A percentile compares a stretch with the other conserved stretches of the same genome.
phyloP scores from a whole-genome alignment of 1,140 invertebrate species.

The Eufriesea mexicana region DNA sequence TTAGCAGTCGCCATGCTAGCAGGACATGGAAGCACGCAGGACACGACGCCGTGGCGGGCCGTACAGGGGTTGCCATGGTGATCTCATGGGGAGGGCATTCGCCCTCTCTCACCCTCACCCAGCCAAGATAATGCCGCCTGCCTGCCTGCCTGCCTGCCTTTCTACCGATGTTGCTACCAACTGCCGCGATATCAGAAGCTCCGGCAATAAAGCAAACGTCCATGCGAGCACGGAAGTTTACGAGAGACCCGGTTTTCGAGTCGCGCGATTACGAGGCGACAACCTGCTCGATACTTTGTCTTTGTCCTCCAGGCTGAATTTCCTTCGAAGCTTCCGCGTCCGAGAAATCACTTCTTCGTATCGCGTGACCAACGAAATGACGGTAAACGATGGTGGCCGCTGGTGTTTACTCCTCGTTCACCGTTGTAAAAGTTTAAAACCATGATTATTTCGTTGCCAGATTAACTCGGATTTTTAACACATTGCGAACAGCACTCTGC shows the following conservation, averaged over 20 bases:
- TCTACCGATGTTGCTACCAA: slow-evolving; percentile 77
- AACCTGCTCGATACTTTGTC: slow-evolving; percentile 50
- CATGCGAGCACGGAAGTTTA: slow-evolving; percentile 64
- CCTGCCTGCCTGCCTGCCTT: slow-evolving; percentile 71
- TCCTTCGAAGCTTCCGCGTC: not conserved
- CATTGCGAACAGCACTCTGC: no score
- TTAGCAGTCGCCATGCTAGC: slow-evolving; percentile 78
- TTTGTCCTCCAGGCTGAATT: slow-evolving; percentile 20
- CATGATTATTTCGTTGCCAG: no score
- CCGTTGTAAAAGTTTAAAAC: no score
- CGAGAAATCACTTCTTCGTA: not conserved
- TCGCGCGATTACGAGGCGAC: slow-evolving; percentile 68
- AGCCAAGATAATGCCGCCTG: slow-evolving; percentile 77
- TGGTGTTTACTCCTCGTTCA: no score
- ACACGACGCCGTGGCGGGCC: slow-evolving; percentile 75
- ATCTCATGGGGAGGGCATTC: slow-evolving; percentile 78
- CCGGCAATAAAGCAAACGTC: slow-evolving; percentile 78
- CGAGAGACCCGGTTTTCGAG: slow-evolving; percentile 67
- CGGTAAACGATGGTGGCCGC: no score
- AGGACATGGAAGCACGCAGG: slow-evolving; percentile 75
- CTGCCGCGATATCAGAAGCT: slow-evolving; percentile 76
- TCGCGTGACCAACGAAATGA: not conserved
- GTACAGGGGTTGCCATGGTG: slow-evolving; percentile 80
- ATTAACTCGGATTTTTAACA: no score
- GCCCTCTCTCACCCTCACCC: slow-evolving; percentile 78